Percentiles rank a stretch among this genome's conserved stretches.
phyloP scores from a whole-genome alignment of 2,113 vertebrate species.

The Limanda limanda region DNA sequence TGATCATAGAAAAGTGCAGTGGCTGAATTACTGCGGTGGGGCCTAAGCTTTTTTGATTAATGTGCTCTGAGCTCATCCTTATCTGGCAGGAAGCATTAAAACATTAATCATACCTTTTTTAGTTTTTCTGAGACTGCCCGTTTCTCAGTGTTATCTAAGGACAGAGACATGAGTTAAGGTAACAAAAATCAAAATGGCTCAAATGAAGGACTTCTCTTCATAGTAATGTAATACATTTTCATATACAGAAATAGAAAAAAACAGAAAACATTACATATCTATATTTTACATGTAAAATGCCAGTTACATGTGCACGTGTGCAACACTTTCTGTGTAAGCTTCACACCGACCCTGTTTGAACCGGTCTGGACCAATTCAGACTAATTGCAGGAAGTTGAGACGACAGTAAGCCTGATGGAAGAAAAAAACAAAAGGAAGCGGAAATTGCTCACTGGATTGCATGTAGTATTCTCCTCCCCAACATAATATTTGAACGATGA shows the following conservation, averaged over 20 bases:
- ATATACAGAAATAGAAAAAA: not conserved
- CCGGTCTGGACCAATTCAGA: too few species aligned
- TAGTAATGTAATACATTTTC: not conserved
- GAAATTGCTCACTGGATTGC: too few species aligned
- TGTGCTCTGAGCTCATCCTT: conserved; percentile 51
- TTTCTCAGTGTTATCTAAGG: conserved; percentile 8
- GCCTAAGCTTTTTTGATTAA: conserved; percentile 55
- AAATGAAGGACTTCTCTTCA: not conserved
- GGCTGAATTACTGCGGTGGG: conserved; percentile 46
- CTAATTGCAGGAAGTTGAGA: too few species aligned
- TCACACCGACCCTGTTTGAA: too few species aligned
- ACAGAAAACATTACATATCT: too few species aligned
- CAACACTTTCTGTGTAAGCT: too few species aligned
- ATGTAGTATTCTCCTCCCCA: too few species aligned
- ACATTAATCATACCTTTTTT: conserved; percentile 35
- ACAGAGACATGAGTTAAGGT: not conserved
- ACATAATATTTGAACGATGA: too few species aligned
- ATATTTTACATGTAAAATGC: too few species aligned
- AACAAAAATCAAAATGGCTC: not conserved
- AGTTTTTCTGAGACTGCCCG: conserved; percentile 11
- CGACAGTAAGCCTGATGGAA: too few species aligned
- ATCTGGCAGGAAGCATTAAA: conserved; percentile 61
- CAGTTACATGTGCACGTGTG: too few species aligned
- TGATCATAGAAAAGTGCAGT: conserved; percentile 53
- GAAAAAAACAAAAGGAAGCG: too few species aligned